phyloP scores from a whole-genome alignment of 2,113 vertebrate species.

The Corvus hawaiiensis region DNA sequence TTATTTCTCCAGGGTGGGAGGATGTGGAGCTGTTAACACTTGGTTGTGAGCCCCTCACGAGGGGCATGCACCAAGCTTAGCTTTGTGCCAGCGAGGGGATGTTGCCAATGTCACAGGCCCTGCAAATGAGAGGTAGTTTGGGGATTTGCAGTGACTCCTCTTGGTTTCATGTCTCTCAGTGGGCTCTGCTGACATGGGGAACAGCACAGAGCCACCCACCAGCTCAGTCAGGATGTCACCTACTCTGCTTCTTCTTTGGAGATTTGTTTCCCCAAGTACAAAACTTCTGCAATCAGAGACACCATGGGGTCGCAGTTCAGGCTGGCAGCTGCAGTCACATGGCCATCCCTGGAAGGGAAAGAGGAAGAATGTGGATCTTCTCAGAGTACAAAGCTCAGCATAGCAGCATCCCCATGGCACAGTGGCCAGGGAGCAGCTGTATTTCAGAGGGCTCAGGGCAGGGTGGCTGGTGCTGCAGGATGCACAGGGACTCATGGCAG shows the following conservation, averaged over 20 bases:
- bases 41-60: background rate
- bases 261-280: slow-evolving; percentile 72
- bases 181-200: background rate
- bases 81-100: background rate
- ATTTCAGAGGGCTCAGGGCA: background rate
- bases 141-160: background rate
- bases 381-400: accelerated
- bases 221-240: slow-evolving; percentile 36
- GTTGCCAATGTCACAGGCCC: background rate
- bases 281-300: slow-evolving; percentile 75
- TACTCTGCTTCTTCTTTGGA: slow-evolving; percentile 83
- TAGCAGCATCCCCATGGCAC: background rate
- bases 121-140: accelerated
- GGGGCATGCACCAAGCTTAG: background rate
- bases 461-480: background rate
- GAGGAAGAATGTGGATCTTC: background rate
- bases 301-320: slow-evolving; percentile 84
- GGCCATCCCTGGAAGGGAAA: slow-evolving; percentile 67
- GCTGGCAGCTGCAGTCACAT: slow-evolving; percentile 83
- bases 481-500: background rate
- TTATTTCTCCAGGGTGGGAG: background rate
- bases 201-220: background rate
- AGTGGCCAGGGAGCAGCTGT: background rate
- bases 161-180: background rate
- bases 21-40: background rate